Percentiles rank a stretch among this genome's conserved stretches.
phyloP scores from a whole-genome alignment of 2,113 vertebrate species.

The Phycodurus eques region DNA sequence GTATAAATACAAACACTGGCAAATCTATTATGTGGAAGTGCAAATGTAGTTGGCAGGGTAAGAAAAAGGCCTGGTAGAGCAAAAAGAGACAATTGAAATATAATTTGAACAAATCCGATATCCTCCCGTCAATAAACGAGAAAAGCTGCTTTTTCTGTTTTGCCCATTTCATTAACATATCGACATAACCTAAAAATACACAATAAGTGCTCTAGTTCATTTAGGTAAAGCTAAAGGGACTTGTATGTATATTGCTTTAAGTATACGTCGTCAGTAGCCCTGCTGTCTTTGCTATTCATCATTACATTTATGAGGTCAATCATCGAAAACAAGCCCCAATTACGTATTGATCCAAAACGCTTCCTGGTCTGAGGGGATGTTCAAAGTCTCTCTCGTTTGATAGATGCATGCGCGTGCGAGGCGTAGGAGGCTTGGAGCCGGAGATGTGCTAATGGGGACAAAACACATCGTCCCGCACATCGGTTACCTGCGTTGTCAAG shows the following conservation, averaged over 20 bases:
- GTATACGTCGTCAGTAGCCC: constrained; percentile 2
- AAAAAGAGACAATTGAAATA: neutral
- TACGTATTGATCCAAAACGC: neutral
- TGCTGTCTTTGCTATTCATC: constrained; percentile 25
- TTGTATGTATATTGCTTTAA: neutral
- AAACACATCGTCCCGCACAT: constrained; percentile 81
- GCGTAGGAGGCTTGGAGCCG: constrained; percentile 26
- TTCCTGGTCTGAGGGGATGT: neutral
- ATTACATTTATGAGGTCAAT: constrained; percentile 26
- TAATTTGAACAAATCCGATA: constrained; percentile 5
- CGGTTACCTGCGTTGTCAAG: constrained; percentile 88
- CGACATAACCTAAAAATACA: too few species aligned
- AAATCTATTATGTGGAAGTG: constrained; percentile 17
- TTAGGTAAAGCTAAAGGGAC: neutral
- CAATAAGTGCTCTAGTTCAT: neutral
- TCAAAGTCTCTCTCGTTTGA: neutral
- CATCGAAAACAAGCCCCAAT: constrained; percentile 9
- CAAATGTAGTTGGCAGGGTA: neutral
- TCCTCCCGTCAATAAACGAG: neutral
- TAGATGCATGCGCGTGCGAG: constrained; percentile 5
- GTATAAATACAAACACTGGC: constrained; percentile 39
- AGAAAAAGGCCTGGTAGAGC: neutral
- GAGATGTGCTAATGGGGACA: constrained; percentile 82
- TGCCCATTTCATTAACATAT: neutral
- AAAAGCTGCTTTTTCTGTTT: neutral